These are phyloP conservation scores for Dicyrtoma fusca DNA, from an alignment of 2,888 invertebrate genomes.

Conservation along the genomic window DNA sequence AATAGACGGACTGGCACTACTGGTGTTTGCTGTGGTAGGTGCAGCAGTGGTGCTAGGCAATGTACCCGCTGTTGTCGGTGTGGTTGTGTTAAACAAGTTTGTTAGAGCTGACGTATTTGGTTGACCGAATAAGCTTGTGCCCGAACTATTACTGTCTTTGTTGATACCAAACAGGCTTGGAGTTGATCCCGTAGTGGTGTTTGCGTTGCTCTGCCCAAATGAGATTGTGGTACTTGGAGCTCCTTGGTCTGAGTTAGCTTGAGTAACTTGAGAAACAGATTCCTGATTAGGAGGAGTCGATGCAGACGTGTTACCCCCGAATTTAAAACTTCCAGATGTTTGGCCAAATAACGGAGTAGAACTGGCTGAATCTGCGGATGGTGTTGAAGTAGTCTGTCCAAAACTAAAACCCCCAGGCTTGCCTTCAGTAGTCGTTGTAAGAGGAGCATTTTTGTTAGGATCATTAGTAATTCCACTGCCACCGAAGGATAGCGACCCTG, in stretches of 20 bases:
- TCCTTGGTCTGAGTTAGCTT: not conserved
- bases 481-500: not conserved
- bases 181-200: not conserved
- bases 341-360: not conserved
- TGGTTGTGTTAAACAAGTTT: not conserved
- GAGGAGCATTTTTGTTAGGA: not conserved
- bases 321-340: not conserved
- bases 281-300: not conserved
- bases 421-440: not conserved
- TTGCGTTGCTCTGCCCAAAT: slow-evolving; percentile 11
- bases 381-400: not conserved
- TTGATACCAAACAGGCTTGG: too few relatives aligned
- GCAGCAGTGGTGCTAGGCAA: not conserved
- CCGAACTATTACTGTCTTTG: not conserved
- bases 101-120: not conserved
- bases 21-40: not conserved
- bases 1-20: too few relatives aligned
- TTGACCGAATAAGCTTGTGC: slow-evolving; percentile 12
- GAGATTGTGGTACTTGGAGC: not conserved
- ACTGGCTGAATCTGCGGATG: not conserved
- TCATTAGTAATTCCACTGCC: not conserved
- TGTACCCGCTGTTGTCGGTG: too few relatives aligned
- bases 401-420: slow-evolving; percentile 16
- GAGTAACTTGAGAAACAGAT: not conserved
- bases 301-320: not conserved